These are phyloP conservation scores for Chaunax sp. DNA, from an alignment of 2,797 vertebrate species.

Conservation along the genomic window DNA sequence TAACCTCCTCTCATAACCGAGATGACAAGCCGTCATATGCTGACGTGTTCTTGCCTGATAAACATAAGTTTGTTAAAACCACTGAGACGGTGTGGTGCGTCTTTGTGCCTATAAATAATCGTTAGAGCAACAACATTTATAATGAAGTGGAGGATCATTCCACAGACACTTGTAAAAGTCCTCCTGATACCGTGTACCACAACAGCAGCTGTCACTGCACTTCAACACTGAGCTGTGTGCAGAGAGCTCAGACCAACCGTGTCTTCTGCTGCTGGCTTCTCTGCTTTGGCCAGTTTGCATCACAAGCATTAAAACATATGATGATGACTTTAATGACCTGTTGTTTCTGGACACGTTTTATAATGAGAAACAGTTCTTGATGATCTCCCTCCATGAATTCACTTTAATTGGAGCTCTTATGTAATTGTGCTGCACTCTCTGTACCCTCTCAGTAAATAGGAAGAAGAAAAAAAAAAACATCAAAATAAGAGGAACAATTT, in stretches of 20 bases:
- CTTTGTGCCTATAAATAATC: no score
- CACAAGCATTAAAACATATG: neutral
- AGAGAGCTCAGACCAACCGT: neutral
- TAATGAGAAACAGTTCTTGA: conserved; percentile 4
- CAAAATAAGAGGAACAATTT: neutral
- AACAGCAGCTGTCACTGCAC: neutral
- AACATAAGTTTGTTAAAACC: neutral
- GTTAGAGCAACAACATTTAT: neutral
- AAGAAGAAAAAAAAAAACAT: no score
- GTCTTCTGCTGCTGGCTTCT: neutral
- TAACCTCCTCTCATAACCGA: no score
- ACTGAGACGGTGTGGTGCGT: neutral
- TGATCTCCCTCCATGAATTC: neutral
- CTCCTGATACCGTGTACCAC: no score
- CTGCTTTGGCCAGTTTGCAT: conserved; percentile 3
- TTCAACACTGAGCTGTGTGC: neutral
- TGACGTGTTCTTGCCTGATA: neutral
- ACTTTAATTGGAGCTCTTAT: neutral
- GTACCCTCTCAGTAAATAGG: neutral
- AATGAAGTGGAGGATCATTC: neutral
- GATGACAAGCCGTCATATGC: neutral
- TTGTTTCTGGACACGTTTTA: neutral
- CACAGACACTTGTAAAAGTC: no score
- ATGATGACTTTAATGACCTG: neutral
- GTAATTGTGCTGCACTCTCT: neutral